phyloP scores from a whole-genome alignment of 2,113 vertebrate species.

The Psilopsiagon aurifrons region DNA sequence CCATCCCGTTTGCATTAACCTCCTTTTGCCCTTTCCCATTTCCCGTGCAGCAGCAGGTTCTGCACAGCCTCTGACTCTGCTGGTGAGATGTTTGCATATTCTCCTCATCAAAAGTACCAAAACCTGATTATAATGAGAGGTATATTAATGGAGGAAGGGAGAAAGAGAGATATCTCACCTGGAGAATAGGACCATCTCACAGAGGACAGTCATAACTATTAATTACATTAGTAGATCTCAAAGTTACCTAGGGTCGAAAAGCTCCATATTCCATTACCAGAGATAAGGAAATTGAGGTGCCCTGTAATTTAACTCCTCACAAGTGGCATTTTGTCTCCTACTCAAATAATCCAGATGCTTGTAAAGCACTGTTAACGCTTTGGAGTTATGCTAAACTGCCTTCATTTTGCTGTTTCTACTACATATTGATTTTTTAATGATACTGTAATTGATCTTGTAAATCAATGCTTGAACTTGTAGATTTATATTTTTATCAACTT shows the following conservation, averaged over 20 bases:
- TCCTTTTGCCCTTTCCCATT: not conserved
- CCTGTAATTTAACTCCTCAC: not conserved
- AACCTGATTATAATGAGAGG: not conserved
- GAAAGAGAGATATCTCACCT: not conserved
- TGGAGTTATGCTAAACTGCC: not conserved
- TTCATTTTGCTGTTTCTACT: not conserved
- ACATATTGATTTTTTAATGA: not conserved
- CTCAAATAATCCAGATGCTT: not conserved
- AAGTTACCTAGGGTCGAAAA: not conserved
- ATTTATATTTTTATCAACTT: not conserved
- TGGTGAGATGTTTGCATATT: not conserved
- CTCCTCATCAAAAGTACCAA: not conserved
- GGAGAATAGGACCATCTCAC: not conserved
- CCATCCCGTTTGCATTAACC: not conserved
- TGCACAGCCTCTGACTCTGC: not conserved
- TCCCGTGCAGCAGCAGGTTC: not conserved
- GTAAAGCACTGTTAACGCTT: not conserved
- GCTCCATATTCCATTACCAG: not conserved
- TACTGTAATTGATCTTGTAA: not conserved
- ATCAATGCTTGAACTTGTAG: not conserved
- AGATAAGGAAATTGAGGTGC: not conserved
- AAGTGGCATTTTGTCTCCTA: not conserved
- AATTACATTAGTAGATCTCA: not conserved
- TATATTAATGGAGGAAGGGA: not conserved
- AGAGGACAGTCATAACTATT: not conserved